Evolutionary conservation across 2,113 vertebrate genomes (phyloP).

Genomic region (Baryphthengus martii): DNA sequence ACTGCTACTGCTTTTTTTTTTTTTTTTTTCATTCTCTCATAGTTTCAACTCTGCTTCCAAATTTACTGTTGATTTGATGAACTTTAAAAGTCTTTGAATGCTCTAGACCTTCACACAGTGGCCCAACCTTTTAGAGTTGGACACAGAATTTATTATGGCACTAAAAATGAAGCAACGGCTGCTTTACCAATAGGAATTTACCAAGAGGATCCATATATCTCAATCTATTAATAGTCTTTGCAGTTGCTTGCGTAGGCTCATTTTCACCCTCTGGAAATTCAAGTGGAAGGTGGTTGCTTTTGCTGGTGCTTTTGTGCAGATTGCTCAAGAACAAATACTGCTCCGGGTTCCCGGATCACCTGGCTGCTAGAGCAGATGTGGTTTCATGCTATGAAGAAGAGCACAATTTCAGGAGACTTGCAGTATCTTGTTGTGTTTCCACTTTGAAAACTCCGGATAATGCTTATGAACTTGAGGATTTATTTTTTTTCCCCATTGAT

Average conservation of each 20-base stretch:
- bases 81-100: not conserved
- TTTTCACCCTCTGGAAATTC: not conserved
- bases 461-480: not conserved
- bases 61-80: constrained; percentile 2
- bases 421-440: not conserved
- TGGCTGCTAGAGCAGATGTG: not conserved
- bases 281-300: not conserved
- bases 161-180: constrained; percentile 15
- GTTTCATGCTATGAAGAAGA: not conserved
- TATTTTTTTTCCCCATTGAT: not conserved
- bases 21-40: not conserved
- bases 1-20: not conserved
- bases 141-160: not conserved
- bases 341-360: not conserved
- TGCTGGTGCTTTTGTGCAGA: not conserved
- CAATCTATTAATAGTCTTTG: not conserved
- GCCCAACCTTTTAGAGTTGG: constrained; percentile 3
- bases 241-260: not conserved
- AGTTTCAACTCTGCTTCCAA: not conserved
- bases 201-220: not conserved
- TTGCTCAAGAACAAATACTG: not conserved
- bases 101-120: not conserved
- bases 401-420: not conserved
- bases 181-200: constrained; percentile 1
- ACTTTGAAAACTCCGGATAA: not conserved